Conservation (phyloP, 1,140 invertebrate genomes). For the Frieseomelitta varia region DNA sequence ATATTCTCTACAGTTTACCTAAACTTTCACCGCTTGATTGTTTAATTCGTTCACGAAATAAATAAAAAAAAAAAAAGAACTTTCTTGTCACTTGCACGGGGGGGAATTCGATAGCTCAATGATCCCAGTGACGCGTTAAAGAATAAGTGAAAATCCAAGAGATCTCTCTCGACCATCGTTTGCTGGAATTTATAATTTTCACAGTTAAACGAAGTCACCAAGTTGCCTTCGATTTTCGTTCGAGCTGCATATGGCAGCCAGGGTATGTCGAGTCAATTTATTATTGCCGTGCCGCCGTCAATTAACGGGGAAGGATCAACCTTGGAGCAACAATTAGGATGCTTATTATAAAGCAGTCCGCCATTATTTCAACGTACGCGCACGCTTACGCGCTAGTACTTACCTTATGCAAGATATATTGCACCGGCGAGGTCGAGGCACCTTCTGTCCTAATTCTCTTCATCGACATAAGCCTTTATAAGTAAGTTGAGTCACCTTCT, state of each 20-base stretch:
- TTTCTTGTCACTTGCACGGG: not conserved
- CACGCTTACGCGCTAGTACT: constrained; percentile 40
- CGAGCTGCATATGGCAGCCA: not conserved
- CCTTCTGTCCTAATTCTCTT: constrained; percentile 61
- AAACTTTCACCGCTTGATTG: not conserved
- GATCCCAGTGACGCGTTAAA: not conserved
- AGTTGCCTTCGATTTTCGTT: not conserved
- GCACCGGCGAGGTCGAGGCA: constrained; percentile 52
- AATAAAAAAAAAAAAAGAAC: not conserved
- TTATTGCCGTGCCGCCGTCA: not conserved
- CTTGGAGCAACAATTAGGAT: constrained; percentile 18
- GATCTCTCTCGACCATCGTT: not conserved
- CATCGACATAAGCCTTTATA: constrained; percentile 56
- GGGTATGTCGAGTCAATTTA: not conserved
- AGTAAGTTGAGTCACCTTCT: constrained; percentile 62
- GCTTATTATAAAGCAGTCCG: constrained; percentile 37
- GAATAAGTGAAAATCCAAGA: not conserved
- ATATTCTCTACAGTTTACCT: not conserved
- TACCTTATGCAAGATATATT: constrained; percentile 62
- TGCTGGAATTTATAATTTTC: not conserved
- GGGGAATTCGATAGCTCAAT: not conserved
- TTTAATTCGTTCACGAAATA: not conserved
- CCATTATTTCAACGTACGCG: constrained; percentile 11
- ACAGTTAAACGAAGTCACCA: not conserved
- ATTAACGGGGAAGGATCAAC: constrained; percentile 9